A percentile compares a stretch with the other conserved stretches of the same genome.
Conservation (phyloP, 2,797 vertebrate genomes). For the Gouania willdenowi region DNA sequence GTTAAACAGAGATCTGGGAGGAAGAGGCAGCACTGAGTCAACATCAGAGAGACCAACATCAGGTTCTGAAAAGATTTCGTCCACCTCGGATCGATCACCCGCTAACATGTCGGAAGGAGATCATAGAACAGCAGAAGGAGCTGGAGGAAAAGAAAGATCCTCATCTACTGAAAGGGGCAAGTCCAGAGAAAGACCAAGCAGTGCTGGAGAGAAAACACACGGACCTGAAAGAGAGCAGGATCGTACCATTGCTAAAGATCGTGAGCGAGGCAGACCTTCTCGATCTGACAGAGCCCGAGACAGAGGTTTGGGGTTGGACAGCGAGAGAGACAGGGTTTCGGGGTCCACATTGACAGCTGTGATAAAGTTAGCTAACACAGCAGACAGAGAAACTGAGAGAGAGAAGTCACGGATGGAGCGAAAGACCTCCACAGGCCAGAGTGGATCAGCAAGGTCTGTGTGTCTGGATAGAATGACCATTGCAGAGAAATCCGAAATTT, state of each 20-base stretch:
- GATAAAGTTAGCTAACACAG: slow-evolving; percentile 22
- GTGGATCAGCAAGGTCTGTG: slow-evolving; percentile 49
- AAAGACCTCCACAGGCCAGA: slow-evolving; percentile 29
- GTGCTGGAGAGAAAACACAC: slow-evolving; percentile 40
- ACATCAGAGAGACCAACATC: slow-evolving; percentile 29
- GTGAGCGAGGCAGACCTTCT: slow-evolving; percentile 9
- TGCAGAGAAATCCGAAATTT: slow-evolving; percentile 48
- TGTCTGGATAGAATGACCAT: slow-evolving; percentile 70
- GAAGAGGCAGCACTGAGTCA: slow-evolving; percentile 82
- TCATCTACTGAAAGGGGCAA: slow-evolving; percentile 38
- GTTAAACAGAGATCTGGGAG: slow-evolving; percentile 91
- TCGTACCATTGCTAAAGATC: no score
- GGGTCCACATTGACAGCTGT: slow-evolving; percentile 24
- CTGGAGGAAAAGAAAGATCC: slow-evolving; percentile 44
- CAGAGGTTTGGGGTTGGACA: slow-evolving; percentile 16
- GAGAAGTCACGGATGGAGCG: slow-evolving; percentile 34
- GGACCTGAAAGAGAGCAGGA: slow-evolving; percentile 45
- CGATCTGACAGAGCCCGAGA: slow-evolving; percentile 47
- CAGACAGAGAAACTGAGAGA: slow-evolving; percentile 28
- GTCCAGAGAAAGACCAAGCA: slow-evolving; percentile 43
- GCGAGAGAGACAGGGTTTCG: slow-evolving; percentile 49
- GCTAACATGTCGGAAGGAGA: slow-evolving; percentile 29
- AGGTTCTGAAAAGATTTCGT: slow-evolving; percentile 33
- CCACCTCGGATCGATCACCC: slow-evolving; percentile 36
- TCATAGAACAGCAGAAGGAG: slow-evolving; percentile 59